Percentiles rank a stretch among this genome's conserved stretches.
Conservation (phyloP, 1,140 invertebrate species). For the Musca vetustissima region DNA sequence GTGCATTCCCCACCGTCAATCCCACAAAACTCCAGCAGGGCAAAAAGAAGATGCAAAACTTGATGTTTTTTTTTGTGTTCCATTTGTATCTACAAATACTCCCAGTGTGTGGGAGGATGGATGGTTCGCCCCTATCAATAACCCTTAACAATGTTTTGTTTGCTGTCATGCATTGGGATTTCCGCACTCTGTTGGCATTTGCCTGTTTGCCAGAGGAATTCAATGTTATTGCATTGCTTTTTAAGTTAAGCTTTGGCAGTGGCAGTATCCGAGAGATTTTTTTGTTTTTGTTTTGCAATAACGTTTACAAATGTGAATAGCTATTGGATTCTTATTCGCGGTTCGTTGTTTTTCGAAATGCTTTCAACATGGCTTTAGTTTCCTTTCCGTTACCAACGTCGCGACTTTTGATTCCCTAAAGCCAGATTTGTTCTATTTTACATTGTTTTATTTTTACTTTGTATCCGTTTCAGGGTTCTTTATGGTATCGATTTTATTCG, state of each 20-base stretch:
- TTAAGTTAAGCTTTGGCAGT: conserved; percentile 18
- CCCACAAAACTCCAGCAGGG: too few relatives aligned
- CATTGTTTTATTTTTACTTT: background rate
- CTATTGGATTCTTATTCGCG: background rate
- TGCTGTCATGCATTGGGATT: conserved; percentile 12
- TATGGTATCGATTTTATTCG: background rate
- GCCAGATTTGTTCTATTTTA: background rate
- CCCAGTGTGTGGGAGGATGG: background rate
- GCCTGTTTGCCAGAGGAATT: conserved; percentile 12
- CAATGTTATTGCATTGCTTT: conserved; percentile 19
- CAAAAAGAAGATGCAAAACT: too few relatives aligned
- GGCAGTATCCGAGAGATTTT: background rate
- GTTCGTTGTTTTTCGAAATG: background rate
- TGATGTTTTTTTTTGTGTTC: too few relatives aligned
- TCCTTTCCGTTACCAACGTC: background rate
- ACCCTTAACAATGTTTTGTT: background rate
- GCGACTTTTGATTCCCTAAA: conserved; percentile 1
- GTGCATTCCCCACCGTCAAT: too few relatives aligned
- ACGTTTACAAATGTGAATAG: conserved; percentile 7
- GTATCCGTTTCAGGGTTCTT: conserved; percentile 1
- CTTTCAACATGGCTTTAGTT: background rate
- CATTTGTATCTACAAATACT: background rate
- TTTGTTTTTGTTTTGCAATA: background rate
- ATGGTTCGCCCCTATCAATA: background rate
- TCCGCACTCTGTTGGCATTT: conserved; percentile 10